A percentile compares a stretch with the other conserved stretches of the same genome.
Conservation (phyloP, 2,888 invertebrate species). For the Drosophila borealis region DNA sequence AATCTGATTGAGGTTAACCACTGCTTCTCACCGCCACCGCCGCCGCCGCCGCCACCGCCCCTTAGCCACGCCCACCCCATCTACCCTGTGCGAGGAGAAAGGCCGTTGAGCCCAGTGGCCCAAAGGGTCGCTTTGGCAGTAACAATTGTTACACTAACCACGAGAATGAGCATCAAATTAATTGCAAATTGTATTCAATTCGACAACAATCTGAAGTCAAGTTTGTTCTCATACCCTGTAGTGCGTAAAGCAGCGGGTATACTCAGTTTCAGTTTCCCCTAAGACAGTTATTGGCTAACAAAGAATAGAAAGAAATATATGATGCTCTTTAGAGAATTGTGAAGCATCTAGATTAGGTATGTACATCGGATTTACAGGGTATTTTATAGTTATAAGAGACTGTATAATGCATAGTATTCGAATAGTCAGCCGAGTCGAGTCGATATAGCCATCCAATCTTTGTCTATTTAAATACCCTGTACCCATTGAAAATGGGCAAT, state of each 20-base stretch:
- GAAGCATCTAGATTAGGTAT: no score
- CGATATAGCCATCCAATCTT: no score
- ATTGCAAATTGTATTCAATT: conserved; percentile 29
- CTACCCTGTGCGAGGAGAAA: background rate
- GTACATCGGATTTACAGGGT: no score
- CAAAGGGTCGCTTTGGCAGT: conserved; percentile 13
- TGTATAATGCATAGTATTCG: no score
- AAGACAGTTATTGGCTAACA: no score
- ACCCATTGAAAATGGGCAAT: no score
- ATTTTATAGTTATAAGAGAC: no score
- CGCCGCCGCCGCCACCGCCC: background rate
- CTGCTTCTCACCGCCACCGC: background rate
- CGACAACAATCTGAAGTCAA: background rate
- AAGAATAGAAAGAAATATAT: no score
- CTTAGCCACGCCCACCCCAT: background rate
- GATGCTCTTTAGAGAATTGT: no score
- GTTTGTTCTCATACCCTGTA: background rate
- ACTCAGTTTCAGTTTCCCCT: background rate
- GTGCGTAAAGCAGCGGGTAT: background rate
- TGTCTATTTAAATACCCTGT: no score
- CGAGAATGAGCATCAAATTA: conserved; percentile 32
- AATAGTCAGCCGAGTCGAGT: no score
- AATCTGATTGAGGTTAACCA: conserved; percentile 37
- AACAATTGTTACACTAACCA: conserved; percentile 13
- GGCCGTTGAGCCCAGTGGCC: background rate